These are phyloP conservation scores for Fragum whitleyi DNA, from an alignment of 2,888 invertebrate species.

Conservation along the genomic window DNA sequence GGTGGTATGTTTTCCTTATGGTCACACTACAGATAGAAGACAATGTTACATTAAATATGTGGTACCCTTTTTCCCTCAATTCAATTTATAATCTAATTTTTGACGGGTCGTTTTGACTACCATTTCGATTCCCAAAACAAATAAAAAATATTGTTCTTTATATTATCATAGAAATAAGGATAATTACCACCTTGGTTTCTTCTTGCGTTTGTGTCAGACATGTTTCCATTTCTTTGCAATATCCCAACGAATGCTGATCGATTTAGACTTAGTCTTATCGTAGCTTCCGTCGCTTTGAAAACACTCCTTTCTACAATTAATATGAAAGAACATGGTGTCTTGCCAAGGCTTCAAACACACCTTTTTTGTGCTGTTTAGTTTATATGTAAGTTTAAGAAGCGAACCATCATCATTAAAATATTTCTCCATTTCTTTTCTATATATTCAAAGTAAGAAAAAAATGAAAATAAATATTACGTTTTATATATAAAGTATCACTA, in stretches of 20 bases:
- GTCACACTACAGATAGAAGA: slow-evolving; percentile 1
- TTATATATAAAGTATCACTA: not conserved
- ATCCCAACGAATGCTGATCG: not conserved
- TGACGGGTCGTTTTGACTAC: not conserved
- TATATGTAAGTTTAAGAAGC: not conserved
- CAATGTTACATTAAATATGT: not conserved
- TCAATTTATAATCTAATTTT: not conserved
- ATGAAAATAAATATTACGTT: not conserved
- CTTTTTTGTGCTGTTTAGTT: not conserved
- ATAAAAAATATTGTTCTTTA: not conserved
- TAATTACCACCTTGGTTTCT: no score
- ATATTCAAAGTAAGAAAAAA: no score
- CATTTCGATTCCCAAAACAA: no score
- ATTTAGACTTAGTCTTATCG: not conserved
- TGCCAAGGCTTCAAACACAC: not conserved
- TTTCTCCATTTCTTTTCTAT: not conserved
- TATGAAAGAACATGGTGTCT: not conserved
- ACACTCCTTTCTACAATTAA: slow-evolving; percentile 4
- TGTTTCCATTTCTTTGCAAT: no score
- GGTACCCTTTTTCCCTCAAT: not conserved
- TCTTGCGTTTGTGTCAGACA: no score
- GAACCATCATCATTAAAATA: not conserved
- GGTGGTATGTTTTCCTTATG: not conserved
- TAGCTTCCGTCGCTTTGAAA: slow-evolving; percentile 2
- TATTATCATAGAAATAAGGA: not conserved